Evolutionary conservation across 1,140 invertebrate species (phyloP).

Genomic region (Brachionus sp.): DNA sequence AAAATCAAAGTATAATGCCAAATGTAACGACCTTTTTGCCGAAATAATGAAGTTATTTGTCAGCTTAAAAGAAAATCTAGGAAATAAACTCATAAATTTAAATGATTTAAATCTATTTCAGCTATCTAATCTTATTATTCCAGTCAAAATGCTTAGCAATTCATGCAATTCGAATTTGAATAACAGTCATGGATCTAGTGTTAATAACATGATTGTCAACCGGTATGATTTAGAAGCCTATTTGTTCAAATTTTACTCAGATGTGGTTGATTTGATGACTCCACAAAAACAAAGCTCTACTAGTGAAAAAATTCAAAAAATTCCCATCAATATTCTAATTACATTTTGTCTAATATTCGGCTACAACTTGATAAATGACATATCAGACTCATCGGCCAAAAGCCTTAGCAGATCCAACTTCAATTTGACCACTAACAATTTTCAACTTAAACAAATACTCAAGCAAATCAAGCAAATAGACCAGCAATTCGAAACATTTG

Average conservation of each 20-base stretch:
- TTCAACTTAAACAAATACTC: slow-evolving; percentile 34
- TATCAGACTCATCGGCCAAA: not conserved
- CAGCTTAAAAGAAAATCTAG: not conserved
- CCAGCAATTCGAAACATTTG: slow-evolving; percentile 37
- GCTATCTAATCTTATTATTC: not conserved
- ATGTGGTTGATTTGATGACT: slow-evolving; percentile 32
- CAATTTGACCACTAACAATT: not conserved
- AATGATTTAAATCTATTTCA: not conserved
- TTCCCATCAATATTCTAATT: slow-evolving; percentile 10
- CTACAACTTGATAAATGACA: slow-evolving; percentile 18
- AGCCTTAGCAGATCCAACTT: not conserved
- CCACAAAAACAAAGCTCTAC: not conserved
- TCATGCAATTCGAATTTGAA: not conserved
- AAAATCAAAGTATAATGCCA: slow-evolving; percentile 43
- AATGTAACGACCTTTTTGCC: slow-evolving; percentile 30
- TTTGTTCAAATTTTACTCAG: slow-evolving; percentile 23
- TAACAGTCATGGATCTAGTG: not conserved
- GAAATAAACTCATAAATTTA: not conserved
- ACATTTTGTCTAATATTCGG: slow-evolving; percentile 43
- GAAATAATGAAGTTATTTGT: slow-evolving; percentile 43
- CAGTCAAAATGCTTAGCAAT: not conserved
- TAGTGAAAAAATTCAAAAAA: not conserved
- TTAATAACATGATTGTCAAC: slow-evolving; percentile 19
- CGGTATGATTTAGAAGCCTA: not conserved
- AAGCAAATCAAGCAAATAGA: slow-evolving; percentile 29